A percentile compares a stretch with the other conserved stretches of the same genome.
Evolutionary conservation across 2,113 vertebrate genomes (phyloP).

Genomic region (Sander vitreus): DNA sequence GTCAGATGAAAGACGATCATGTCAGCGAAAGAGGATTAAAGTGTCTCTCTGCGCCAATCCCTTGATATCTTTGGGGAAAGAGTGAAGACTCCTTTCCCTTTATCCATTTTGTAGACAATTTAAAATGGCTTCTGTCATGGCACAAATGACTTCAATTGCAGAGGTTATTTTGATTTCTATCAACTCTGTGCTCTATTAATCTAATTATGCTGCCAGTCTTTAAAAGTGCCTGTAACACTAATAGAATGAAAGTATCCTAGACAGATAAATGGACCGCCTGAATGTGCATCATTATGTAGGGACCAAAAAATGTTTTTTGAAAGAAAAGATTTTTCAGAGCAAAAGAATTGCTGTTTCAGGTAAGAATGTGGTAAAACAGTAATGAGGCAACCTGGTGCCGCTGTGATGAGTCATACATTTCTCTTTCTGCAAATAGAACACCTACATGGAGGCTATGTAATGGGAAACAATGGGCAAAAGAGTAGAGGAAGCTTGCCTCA

Average conservation of each 20-base stretch:
- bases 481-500: conserved; percentile 35
- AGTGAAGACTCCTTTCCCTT: conserved; percentile 7
- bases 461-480: conserved; percentile 46
- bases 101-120: background rate
- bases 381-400: conserved; percentile 21
- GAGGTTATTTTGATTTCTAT: background rate
- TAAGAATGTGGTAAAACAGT: conserved; percentile 9
- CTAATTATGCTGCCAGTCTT: background rate
- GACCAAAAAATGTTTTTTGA: background rate
- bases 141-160: background rate
- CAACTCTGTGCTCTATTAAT: background rate
- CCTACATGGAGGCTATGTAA: conserved; percentile 41
- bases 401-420: conserved; percentile 59
- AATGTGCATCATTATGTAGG: background rate
- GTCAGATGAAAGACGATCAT: conserved; percentile 39
- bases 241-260: background rate
- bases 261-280: background rate
- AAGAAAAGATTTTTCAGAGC: background rate
- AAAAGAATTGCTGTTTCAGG: conserved; percentile 5
- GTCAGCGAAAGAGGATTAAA: conserved; percentile 42
- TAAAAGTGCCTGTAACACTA: background rate
- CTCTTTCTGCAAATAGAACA: conserved; percentile 50
- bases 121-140: background rate
- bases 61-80: background rate
- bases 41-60: conserved; percentile 6